phyloP scores from a whole-genome alignment of 2,113 vertebrate species.

The Rutilus rutilus region DNA sequence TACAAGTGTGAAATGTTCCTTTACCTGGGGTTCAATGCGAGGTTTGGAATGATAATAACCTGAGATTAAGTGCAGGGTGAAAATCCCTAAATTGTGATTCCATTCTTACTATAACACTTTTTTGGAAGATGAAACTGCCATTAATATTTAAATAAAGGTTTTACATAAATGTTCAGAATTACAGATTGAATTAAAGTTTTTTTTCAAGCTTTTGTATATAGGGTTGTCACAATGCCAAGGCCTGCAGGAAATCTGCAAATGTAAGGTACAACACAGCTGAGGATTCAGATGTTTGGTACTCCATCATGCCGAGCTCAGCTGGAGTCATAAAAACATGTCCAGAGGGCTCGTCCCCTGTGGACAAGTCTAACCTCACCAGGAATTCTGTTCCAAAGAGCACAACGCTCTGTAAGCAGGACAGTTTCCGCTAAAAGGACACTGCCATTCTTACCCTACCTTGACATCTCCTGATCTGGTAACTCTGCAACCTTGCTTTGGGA shows the following conservation, averaged over 20 bases:
- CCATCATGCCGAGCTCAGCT: constrained; percentile 16
- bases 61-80: too few relatives aligned
- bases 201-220: background rate
- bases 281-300: constrained; percentile 25
- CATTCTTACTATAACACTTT: background rate
- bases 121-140: background rate
- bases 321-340: constrained; percentile 27
- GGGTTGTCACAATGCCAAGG: constrained; percentile 3
- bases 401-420: background rate
- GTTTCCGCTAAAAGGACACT: background rate
- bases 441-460: background rate
- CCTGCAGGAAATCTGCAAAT: constrained; percentile 26
- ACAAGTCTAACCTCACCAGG: constrained; percentile 10
- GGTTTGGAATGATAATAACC: too few relatives aligned
- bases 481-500: background rate
- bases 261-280: constrained; percentile 18
- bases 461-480: background rate
- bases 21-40: too few relatives aligned
- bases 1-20: too few relatives aligned
- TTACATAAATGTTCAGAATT: background rate
- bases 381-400: constrained; percentile 13
- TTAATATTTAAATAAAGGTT: background rate
- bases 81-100: background rate
- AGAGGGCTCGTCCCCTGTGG: background rate
- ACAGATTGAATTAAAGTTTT: background rate